A percentile compares a stretch with the other conserved stretches of the same genome.
phyloP scores from a whole-genome alignment of 2,797 vertebrate species.

The Lacerta viridis region DNA sequence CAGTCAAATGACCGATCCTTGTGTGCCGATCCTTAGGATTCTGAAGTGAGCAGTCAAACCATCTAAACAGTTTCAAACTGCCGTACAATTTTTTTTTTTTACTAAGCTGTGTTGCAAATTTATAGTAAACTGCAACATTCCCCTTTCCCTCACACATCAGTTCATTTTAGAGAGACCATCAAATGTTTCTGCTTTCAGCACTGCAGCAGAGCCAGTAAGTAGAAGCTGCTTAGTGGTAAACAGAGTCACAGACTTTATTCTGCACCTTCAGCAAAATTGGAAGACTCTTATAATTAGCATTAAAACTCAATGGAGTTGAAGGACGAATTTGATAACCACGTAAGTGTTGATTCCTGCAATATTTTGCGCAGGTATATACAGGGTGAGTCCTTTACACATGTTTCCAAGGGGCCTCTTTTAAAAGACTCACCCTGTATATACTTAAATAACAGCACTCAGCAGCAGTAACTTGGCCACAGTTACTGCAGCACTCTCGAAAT shows the following conservation, averaged over 20 bases:
- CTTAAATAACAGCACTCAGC: neutral
- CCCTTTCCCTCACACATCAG: conserved; percentile 59
- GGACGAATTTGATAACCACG: neutral
- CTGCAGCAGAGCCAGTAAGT: conserved; percentile 46
- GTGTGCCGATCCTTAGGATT: no score
- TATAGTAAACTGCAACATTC: conserved; percentile 58
- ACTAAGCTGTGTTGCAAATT: rapidly evolving
- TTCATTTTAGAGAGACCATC: conserved; percentile 64
- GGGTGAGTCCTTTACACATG: no score
- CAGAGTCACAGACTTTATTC: conserved; percentile 47
- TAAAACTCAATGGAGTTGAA: conserved; percentile 57
- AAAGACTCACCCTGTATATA: no score
- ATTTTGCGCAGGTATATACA: no score
- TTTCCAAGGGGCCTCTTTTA: no score
- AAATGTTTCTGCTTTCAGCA: conserved; percentile 59
- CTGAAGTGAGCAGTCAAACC: no score
- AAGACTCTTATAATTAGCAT: conserved; percentile 57
- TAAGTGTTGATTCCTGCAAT: neutral
- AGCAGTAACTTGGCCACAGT: neutral
- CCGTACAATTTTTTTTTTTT: conserved; percentile 40
- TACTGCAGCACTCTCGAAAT: neutral
- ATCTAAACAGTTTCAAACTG: neutral
- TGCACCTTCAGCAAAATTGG: conserved; percentile 71
- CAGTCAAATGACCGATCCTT: no score
- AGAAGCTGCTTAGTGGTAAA: conserved; percentile 67